These are phyloP conservation scores for Abrostola triplasia DNA, from an alignment of 2,888 invertebrate species.

Conservation along the genomic window DNA sequence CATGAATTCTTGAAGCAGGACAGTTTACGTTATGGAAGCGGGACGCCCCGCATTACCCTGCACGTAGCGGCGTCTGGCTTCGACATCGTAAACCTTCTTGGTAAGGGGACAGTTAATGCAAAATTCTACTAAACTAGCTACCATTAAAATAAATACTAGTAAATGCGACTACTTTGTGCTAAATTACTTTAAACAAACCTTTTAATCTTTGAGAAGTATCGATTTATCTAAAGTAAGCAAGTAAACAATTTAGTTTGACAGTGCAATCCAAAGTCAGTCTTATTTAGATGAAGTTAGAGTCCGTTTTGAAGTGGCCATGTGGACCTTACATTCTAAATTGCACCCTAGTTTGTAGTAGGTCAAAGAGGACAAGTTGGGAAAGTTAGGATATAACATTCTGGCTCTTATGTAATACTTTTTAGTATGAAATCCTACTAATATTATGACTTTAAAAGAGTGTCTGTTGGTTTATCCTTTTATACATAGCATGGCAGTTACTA, in stretches of 20 bases:
- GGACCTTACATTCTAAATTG: slow-evolving; percentile 13
- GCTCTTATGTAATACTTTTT: no score
- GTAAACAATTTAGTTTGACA: not conserved
- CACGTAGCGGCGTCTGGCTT: no score
- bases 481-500: no score
- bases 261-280: not conserved
- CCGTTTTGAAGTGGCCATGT: not conserved
- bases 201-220: slow-evolving; percentile 27
- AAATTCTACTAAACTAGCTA: not conserved
- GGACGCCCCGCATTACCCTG: no score
- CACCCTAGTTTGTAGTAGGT: slow-evolving; percentile 6
- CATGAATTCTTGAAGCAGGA: no score
- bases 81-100: no score
- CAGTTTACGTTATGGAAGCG: no score
- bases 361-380: not conserved
- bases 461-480: no score
- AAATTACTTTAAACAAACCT: slow-evolving; percentile 35
- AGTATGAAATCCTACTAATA: no score
- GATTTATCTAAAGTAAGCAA: slow-evolving; percentile 21
- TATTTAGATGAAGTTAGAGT: accelerated
- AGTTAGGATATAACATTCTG: no score
- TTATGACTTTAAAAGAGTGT: no score
- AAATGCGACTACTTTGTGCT: slow-evolving; percentile 22
- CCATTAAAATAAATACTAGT: slow-evolving; percentile 24
- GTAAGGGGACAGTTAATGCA: no score